Evolutionary conservation across 2,113 vertebrate species (phyloP), one percentile per base, ranked within the genome.

Genomic region (Sinosuthora webbiana): DNA sequence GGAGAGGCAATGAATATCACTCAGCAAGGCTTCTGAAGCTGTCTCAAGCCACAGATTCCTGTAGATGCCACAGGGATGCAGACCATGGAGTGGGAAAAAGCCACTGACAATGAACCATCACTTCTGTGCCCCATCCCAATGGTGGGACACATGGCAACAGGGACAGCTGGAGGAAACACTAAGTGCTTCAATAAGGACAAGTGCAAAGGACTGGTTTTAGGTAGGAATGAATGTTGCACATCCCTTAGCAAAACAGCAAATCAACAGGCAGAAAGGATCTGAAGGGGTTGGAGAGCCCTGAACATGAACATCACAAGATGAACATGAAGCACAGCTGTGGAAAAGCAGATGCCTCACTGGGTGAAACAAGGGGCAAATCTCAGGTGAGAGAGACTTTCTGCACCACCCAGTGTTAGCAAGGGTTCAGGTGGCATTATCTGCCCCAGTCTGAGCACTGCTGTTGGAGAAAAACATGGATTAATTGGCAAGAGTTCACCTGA

Each of bases 1-100:
- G 96, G 86, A 93, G 92, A 95, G 76, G 83, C 95, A 94, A 89
- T 94, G 85, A 94, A 90, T 92, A 83, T 90, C 85, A 1, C 86
- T 86, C 73, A 83, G 92, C 4, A 8, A 95, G 75, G 88, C 53
- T 96, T 73, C 90, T 77, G 70, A 65, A 3, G 28, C 80, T 2
- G 6, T 71, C 57, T 89, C 31, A 50, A 1, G 5, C 45, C 21
- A 52, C 45, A 16, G 3, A 28, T 9, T 45, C 35, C 41, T 52
- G 41, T 47, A 71, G 70, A 41, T 17, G 56, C 70, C 62, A 59
- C 1, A 6, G n/a, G 71, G 37, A 39, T 3, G 7, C 0, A 8
- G 63, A 37, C 24, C 7, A 18, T 33, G 39, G 35, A 88, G 41
- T 41, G 53, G 30, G 20, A 42, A 45, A 78, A 86, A 78, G 15